Evolutionary conservation across 2,888 invertebrate species (phyloP).

Genomic region (Nephrocerus scutellatus): DNA sequence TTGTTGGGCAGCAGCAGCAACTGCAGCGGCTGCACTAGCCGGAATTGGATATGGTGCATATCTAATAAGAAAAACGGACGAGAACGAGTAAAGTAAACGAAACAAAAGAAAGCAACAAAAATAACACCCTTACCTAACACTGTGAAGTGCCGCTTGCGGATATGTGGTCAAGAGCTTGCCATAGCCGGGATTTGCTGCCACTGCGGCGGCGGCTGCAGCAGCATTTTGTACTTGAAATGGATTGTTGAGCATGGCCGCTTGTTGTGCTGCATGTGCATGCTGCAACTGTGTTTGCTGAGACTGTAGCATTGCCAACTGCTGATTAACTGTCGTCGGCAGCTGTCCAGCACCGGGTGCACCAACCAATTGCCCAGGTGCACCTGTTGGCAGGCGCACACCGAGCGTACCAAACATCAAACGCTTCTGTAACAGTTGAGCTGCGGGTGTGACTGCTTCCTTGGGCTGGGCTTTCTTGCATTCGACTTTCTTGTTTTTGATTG

Average conservation of each 20-base stretch:
- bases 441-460: conserved; percentile 75
- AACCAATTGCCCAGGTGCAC: conserved; percentile 51
- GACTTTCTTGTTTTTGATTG: conserved; percentile 84
- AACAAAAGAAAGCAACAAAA: background rate
- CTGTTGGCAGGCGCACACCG: conserved; percentile 56
- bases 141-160: conserved; percentile 51
- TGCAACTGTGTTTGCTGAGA: conserved; percentile 45
- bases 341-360: conserved; percentile 46
- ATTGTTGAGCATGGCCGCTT: conserved; percentile 47
- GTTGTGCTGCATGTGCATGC: conserved; percentile 41
- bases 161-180: conserved; percentile 60
- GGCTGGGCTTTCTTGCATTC: conserved; percentile 91
- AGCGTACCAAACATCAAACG: conserved; percentile 65
- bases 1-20: conserved; percentile 47
- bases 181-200: conserved; percentile 56
- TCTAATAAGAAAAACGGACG: conserved; percentile 40
- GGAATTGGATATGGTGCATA: conserved; percentile 60
- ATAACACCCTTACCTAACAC: conserved; percentile 40
- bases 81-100: background rate
- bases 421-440: conserved; percentile 61
- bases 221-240: conserved; percentile 53
- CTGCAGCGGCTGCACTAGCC: conserved; percentile 50
- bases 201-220: conserved; percentile 53
- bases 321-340: conserved; percentile 52
- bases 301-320: conserved; percentile 52